Conservation (phyloP, 1,140 invertebrate genomes). For the Araneus ventricosus region DNA sequence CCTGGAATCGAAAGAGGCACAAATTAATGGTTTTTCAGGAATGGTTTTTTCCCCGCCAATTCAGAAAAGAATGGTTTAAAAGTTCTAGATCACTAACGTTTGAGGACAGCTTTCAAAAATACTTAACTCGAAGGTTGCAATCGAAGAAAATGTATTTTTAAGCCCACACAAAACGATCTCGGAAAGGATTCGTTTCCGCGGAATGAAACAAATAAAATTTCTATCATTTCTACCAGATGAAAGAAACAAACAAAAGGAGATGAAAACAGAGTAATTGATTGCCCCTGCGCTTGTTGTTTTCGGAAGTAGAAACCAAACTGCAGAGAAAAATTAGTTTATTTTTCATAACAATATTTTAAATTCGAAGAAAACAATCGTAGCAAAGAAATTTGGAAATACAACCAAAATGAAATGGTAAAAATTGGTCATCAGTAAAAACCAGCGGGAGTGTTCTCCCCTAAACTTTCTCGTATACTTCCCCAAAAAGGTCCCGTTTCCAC, state of each 20-base stretch:
- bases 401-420: no score
- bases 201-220: not conserved
- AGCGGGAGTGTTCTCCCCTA: no score
- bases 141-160: not conserved
- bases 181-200: not conserved
- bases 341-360: no score
- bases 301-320: no score
- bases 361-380: no score
- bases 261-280: not conserved
- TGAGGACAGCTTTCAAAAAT: not conserved
- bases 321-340: no score
- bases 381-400: no score
- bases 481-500: no score
- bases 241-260: not conserved
- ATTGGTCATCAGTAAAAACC: no score
- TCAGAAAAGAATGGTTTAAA: not conserved
- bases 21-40: conserved; percentile 44
- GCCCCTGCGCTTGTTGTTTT: no score
- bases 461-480: no score
- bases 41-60: not conserved
- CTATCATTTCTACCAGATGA: no score
- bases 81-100: not conserved
- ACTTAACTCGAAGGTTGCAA: not conserved
- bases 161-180: not conserved
- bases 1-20: conserved; percentile 24